Conservation (phyloP, 1,140 invertebrate species). For the Cydia fagiglandana region DNA sequence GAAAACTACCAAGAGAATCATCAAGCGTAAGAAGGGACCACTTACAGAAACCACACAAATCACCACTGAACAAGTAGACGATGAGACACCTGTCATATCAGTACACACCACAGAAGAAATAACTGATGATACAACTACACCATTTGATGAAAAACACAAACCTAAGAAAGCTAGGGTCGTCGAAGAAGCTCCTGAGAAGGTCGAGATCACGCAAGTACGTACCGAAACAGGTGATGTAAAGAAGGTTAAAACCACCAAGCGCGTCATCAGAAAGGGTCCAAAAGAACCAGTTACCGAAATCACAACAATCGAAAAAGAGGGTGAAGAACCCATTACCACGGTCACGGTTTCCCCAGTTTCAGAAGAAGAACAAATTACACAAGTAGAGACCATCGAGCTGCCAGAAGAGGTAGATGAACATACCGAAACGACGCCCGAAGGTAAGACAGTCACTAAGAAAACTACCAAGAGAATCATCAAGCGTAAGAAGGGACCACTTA, state of each 20-base stretch:
- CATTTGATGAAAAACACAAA: not conserved
- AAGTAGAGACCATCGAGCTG: conserved; percentile 36
- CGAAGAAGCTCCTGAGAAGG: conserved; percentile 60
- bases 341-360: conserved; percentile 44
- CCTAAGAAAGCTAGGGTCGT: conserved; percentile 38
- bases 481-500: conserved; percentile 48
- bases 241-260: conserved; percentile 42
- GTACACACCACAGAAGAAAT: conserved; percentile 38
- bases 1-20: conserved; percentile 58
- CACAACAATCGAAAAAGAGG: conserved; percentile 55
- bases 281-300: conserved; percentile 56
- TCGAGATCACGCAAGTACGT: conserved; percentile 63
- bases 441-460: conserved; percentile 43
- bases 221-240: conserved; percentile 50
- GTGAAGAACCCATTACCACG: conserved; percentile 56
- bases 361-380: conserved; percentile 36
- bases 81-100: conserved; percentile 40
- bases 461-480: conserved; percentile 50
- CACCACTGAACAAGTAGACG: conserved; percentile 42
- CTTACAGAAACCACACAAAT: conserved; percentile 18
- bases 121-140: not conserved
- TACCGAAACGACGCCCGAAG: conserved; percentile 41
- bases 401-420: conserved; percentile 42
- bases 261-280: conserved; percentile 52
- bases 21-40: conserved; percentile 63